Conservation (phyloP, 2,888 invertebrate species). For the Machimus atricapillus region DNA sequence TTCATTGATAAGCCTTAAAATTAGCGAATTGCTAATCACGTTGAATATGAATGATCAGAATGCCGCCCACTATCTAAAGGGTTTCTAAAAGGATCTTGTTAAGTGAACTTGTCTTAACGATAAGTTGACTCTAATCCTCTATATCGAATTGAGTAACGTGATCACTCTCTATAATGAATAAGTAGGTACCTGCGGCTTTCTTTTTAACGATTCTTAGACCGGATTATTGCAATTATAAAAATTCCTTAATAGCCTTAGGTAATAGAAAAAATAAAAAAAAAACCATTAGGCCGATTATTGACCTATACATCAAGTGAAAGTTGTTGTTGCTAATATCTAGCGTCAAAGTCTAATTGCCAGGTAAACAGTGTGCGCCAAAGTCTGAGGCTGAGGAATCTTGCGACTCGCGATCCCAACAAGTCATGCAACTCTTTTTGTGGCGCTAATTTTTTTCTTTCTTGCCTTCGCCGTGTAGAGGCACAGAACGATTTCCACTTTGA, state of each 20-base stretch:
- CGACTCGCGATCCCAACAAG: neutral
- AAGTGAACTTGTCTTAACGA: neutral
- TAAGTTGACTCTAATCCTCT: neutral
- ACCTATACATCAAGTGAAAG: slow-evolving; percentile 18
- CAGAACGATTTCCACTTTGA: neutral
- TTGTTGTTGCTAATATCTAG: neutral
- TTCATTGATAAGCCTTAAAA: no score
- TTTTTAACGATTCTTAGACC: neutral
- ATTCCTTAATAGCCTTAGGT: neutral
- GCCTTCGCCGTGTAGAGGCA: neutral
- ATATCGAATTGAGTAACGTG: neutral
- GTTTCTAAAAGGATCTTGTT: neutral
- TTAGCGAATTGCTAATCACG: neutral
- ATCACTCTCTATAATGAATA: neutral
- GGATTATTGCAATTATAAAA: neutral
- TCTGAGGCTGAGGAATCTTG: neutral
- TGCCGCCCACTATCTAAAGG: neutral
- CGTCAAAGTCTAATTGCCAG: slow-evolving; percentile 6
- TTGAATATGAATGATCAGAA: neutral
- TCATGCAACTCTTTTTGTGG: neutral
- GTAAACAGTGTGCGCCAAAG: neutral
- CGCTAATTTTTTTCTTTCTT: neutral
- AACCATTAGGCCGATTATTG: neutral
- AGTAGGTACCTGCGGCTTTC: neutral
- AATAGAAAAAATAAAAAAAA: neutral